A percentile compares a stretch with the other conserved stretches of the same genome.
These are phyloP conservation scores for Anastrepha obliqua DNA, from an alignment of 1,140 invertebrate genomes.

Conservation along the genomic window DNA sequence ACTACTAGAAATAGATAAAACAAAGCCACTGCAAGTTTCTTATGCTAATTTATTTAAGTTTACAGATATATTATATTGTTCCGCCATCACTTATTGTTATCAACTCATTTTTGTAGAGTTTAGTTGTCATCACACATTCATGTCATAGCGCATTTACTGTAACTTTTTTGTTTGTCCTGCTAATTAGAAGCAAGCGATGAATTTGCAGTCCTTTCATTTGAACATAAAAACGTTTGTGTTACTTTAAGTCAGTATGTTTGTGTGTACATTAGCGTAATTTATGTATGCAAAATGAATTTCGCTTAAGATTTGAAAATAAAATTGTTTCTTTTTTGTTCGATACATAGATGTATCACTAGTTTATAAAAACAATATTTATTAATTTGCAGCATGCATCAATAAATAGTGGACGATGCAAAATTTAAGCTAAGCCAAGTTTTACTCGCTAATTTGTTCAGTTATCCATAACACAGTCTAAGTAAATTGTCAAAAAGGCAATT, in stretches of 20 bases:
- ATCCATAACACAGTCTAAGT: too few species aligned
- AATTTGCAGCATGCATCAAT: not conserved
- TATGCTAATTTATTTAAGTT: not conserved
- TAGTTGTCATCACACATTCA: constrained; percentile 24
- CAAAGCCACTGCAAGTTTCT: not conserved
- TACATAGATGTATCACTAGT: not conserved
- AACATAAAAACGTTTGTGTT: not conserved
- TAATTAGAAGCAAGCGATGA: not conserved
- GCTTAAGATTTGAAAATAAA: not conserved
- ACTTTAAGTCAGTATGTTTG: constrained; percentile 17
- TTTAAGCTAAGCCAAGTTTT: too few species aligned
- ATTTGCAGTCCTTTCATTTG: constrained; percentile 16
- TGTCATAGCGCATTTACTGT: constrained; percentile 10
- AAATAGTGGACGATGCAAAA: too few species aligned
- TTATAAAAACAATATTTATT: constrained; percentile 42
- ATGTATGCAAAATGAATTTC: constrained; percentile 14
- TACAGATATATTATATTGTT: not conserved
- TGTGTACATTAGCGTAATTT: constrained; percentile 9
- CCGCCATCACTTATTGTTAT: constrained; percentile 36
- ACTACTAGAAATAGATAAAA: not conserved
- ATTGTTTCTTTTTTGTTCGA: constrained; percentile 30
- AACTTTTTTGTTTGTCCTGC: not conserved
- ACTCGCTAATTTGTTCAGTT: too few species aligned
- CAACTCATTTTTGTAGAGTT: constrained; percentile 56
- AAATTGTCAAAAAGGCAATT: too few species aligned